Base-by-base conservation (phyloP, 2,888 invertebrate genomes). In the Elaeidobius kamerunicus region DNA sequence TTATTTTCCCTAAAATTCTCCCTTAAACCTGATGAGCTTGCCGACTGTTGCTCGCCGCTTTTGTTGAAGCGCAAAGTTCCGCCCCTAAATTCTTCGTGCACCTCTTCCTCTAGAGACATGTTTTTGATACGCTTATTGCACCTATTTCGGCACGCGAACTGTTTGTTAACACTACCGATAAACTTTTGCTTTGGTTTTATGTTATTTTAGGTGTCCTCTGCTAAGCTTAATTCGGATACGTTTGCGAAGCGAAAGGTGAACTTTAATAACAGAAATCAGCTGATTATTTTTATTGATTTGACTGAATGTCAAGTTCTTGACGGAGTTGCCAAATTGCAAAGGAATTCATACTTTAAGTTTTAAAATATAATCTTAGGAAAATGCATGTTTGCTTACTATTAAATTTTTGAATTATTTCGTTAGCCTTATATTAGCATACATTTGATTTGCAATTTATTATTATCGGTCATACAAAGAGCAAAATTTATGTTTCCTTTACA, bases 41-140 rank as follows among this genome's bases (percentile, higher is more conserved):
- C 52, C 14, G 51, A 46, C 45, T 45, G 48, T 52, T 55, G 54
- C 44, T 65, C 64, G 34, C 63, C 56, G 14, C 44, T 47, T 38
- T 56, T 58, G 52, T 63, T 63, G 42, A 69, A 65, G 45, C 64
- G 55, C 54, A 69, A 62, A 19, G 79, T 79, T 36, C 79, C 80
- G 28, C 79, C 80, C 43, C 76, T 76, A 61, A 81, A 80, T 66
- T 81, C 80, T 40, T 71, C 69, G 71, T 70, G 65, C 44, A 71
- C 63, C 60, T 80, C 81, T 23, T 81, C 80, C 36, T 81, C 81
- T 45, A 78, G 64, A 58, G 63, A 62, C 60, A 63, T 62, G 47
- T 67, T 65, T 47, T 62, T 63, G 64, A 66, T 66, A 11, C 36
- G 43, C n/a, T 38, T 16, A 34, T 44, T 30, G 48, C 16, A 27